phyloP scores from a whole-genome alignment of 2,113 vertebrate species.

The Hyla sarda region DNA sequence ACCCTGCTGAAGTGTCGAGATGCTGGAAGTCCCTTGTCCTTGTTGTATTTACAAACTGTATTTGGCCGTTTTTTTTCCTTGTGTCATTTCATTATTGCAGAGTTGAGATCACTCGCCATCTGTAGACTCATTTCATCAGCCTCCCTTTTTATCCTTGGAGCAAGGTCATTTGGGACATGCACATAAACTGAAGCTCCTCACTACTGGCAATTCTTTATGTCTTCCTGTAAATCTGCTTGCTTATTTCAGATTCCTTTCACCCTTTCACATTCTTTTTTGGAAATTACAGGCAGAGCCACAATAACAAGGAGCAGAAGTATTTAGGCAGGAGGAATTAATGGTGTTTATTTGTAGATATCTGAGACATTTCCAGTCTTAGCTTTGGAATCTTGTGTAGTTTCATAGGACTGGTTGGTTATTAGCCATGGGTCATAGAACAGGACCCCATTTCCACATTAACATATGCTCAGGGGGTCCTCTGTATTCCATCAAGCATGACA shows the following conservation, averaged over 20 bases:
- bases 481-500: conserved; percentile 64
- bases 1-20: conserved; percentile 28
- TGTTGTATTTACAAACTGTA: conserved; percentile 68
- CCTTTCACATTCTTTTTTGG: conserved; percentile 61
- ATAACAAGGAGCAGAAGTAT: conserved; percentile 62
- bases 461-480: conserved; percentile 62
- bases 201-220: conserved; percentile 68
- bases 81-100: conserved; percentile 70
- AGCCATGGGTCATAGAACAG: conserved; percentile 70
- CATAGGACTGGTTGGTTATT: conserved; percentile 67
- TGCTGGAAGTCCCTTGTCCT: conserved; percentile 53
- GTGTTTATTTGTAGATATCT: conserved; percentile 69
- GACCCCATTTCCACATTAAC: conserved; percentile 64
- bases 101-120: conserved; percentile 73
- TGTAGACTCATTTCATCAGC: conserved; percentile 73
- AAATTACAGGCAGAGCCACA: conserved; percentile 61
- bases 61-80: conserved; percentile 64
- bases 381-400: conserved; percentile 66
- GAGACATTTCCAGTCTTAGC: conserved; percentile 64
- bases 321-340: conserved; percentile 66
- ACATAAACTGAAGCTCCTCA: conserved; percentile 72
- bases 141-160: conserved; percentile 73
- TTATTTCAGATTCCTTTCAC: conserved; percentile 67
- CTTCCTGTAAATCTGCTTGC: conserved; percentile 69
- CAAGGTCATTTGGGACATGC: conserved; percentile 71